phyloP scores from a whole-genome alignment of 2,888 invertebrate genomes.

The Scaptomyza reducta region DNA sequence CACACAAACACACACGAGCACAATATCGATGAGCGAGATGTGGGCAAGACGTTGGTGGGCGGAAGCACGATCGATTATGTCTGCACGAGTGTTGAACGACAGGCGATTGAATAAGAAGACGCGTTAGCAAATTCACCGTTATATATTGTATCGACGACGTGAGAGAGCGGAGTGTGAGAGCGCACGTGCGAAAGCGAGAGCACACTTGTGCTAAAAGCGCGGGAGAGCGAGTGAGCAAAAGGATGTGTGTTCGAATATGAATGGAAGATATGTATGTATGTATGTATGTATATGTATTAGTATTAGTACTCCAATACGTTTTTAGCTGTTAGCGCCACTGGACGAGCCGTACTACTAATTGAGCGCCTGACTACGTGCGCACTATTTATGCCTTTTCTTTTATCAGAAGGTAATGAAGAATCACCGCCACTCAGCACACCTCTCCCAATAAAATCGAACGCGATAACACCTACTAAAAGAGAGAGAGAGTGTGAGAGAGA shows the following conservation, averaged over 20 bases:
- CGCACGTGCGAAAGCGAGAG: neutral
- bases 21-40: neutral
- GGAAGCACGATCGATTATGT: slow-evolving; percentile 30
- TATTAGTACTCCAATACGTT: slow-evolving; percentile 6
- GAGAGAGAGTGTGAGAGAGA: neutral
- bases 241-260: neutral
- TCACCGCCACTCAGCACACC: slow-evolving; percentile 1
- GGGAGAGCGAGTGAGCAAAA: neutral
- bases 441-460: slow-evolving; percentile 38
- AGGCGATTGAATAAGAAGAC: slow-evolving; percentile 23
- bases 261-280: neutral
- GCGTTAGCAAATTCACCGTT: slow-evolving; percentile 37
- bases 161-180: neutral
- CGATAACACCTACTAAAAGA: slow-evolving; percentile 33
- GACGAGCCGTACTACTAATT: slow-evolving; percentile 56
- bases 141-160: slow-evolving; percentile 3
- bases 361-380: slow-evolving; percentile 41
- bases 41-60: neutral
- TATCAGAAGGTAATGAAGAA: slow-evolving; percentile 37
- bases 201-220: neutral
- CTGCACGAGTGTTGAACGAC: slow-evolving; percentile 17
- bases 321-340: slow-evolving; percentile 46
- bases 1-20: neutral
- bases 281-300: neutral
- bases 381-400: slow-evolving; percentile 68